A percentile compares a stretch with the other conserved stretches of the same genome.
Evolutionary conservation across 2,797 vertebrate genomes (phyloP).

Genomic region (Miichthys miiuy): DNA sequence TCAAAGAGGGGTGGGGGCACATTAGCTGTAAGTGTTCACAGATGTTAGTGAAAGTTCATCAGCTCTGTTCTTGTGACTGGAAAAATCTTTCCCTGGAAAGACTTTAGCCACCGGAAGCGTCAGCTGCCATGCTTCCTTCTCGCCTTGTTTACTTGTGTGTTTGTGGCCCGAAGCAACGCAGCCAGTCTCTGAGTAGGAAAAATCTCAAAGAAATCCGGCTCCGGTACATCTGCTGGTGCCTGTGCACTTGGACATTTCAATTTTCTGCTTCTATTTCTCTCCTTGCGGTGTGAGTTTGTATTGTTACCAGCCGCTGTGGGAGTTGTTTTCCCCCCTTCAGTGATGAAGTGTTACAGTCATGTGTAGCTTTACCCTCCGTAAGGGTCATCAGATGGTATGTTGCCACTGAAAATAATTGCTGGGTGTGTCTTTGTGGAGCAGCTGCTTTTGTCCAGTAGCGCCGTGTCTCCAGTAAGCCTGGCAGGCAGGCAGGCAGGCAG

Average conservation of each 20-base stretch:
- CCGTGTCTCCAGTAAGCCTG: constrained; percentile 76
- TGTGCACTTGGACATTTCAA: constrained; percentile 28
- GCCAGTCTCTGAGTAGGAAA: constrained; percentile 48
- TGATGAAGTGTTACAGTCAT: constrained; percentile 55
- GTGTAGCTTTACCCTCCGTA: constrained; percentile 60
- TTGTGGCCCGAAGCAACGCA: constrained; percentile 73
- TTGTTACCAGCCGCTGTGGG: constrained; percentile 21
- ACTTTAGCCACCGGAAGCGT: constrained; percentile 71
- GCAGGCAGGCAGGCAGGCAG: constrained; percentile 70
- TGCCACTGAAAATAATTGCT: constrained; percentile 85
- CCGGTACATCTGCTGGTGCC: constrained; percentile 44
- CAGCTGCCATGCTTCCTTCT: constrained; percentile 69
- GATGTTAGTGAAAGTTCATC: constrained; percentile 87
- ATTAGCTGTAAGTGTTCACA: constrained; percentile 86
- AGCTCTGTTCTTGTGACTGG: constrained; percentile 69
- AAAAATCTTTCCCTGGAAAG: constrained; percentile 82
- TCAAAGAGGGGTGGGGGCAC: constrained; percentile 79
- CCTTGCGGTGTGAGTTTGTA: constrained; percentile 9
- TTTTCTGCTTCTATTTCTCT: constrained; percentile 25
- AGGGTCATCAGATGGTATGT: constrained; percentile 80
- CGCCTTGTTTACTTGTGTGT: constrained; percentile 72
- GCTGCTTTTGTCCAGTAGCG: constrained; percentile 85
- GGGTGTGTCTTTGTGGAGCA: constrained; percentile 85
- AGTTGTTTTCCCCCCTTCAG: constrained; percentile 34
- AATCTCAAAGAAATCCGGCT: constrained; percentile 40